Conservation (phyloP, 2,113 vertebrate species). For the Todiramphus chloris region DNA sequence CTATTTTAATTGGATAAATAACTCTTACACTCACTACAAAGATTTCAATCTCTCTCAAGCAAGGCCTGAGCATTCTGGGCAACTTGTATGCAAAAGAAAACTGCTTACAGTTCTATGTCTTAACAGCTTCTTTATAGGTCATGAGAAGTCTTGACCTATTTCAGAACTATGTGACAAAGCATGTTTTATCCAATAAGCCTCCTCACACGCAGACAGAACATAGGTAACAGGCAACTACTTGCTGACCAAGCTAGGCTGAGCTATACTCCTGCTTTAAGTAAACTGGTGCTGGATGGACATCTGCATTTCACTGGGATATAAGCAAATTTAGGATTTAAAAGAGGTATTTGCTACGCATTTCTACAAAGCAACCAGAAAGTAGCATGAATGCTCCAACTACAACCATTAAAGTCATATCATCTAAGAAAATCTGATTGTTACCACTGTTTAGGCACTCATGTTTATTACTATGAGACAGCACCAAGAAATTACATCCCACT, state of each 20-base stretch:
- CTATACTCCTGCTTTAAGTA: background rate
- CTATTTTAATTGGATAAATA: background rate
- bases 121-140: background rate
- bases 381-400: background rate
- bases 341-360: background rate
- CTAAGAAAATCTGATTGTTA: background rate
- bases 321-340: background rate
- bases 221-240: background rate
- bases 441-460: background rate
- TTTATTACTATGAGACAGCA: background rate
- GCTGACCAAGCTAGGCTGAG: background rate
- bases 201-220: background rate
- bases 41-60: background rate
- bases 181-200: background rate
- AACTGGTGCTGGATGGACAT: background rate
- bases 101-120: accelerated
- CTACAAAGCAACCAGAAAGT: background rate
- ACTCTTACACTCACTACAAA: background rate
- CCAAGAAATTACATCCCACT: background rate
- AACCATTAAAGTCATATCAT: background rate
- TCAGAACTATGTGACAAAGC: background rate
- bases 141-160: background rate
- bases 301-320: background rate
- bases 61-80: background rate
- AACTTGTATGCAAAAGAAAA: background rate